Base-by-base conservation (phyloP, 2,888 invertebrate genomes). In the Molorchus minor region DNA sequence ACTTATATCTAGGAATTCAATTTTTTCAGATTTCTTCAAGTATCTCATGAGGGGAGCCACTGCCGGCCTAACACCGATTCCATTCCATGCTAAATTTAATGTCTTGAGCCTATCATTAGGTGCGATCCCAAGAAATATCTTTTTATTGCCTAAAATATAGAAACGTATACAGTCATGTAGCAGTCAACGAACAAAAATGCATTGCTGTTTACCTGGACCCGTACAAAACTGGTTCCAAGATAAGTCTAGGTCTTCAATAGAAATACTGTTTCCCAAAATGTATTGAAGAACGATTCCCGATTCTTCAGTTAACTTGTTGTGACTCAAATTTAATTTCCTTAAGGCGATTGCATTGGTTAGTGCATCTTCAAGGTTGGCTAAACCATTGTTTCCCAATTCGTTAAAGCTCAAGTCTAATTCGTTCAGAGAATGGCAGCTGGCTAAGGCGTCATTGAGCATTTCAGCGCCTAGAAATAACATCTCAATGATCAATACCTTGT, bases 161-260 rank as follows among this genome's bases (percentile, higher is more conserved):
- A n/a, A n/a, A n/a, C 36, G 36, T 45, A 52, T 30, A 13, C 16
- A 13, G n/a, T n/a, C n/a, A n/a, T n/a, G n/a, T n/a, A n/a, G n/a
- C n/a, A n/a, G n/a, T n/a, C n/a, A n/a, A n/a, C n/a, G n/a, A n/a
- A n/a, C n/a, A n/a, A n/a, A n/a, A n/a, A n/a, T n/a, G 12, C 29
- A 3, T 29, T 3, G 17, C 2, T 61, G 21, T 66, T 70, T 69
- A 80, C 81, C 75, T 75, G 77, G 64, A 10, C 59, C 70, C 55
- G 80, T 73, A 46, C 78, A 79, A 19, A 86, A 78, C 36, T 79
- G 79, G 72, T 86, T 87, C 83, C 84, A 84, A 0, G 84, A 81
- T 41, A 86, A 75, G 74, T 85, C 80, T 10, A 87, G 67, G 25
- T 77, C 71, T 61, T 80, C 77, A n/a, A 86, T 67, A 1, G 72